A percentile compares a stretch with the other conserved stretches of the same genome.
phyloP scores from a whole-genome alignment of 2,888 invertebrate genomes.

The Clivina fossor region DNA sequence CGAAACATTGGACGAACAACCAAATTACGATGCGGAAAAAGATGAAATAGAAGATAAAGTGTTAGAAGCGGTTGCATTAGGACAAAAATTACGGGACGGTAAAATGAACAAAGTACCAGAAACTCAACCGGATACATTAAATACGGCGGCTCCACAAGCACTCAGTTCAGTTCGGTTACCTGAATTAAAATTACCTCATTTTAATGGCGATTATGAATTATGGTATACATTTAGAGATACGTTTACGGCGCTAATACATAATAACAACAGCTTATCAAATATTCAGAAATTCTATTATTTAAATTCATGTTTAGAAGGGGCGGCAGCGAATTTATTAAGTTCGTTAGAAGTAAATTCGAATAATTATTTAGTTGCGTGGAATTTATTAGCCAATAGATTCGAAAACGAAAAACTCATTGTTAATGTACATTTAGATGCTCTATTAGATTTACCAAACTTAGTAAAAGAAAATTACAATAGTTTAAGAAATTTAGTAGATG shows the following conservation, averaged over 20 bases:
- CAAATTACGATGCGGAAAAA: not conserved
- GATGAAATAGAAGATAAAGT: constrained; percentile 3
- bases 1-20: not conserved
- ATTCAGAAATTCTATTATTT: constrained; percentile 13
- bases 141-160: too few species aligned
- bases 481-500: constrained; percentile 24
- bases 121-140: too few species aligned
- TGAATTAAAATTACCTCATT: constrained; percentile 1
- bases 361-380: constrained; percentile 7
- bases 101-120: too few species aligned
- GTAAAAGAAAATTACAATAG: constrained; percentile 19
- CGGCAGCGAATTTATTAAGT: not conserved
- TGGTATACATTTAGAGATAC: constrained; percentile 12
- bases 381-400: not conserved
- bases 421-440: not conserved
- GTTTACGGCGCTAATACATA: constrained; percentile 6
- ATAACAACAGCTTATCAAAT: not conserved
- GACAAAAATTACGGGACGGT: not conserved
- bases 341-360: not conserved
- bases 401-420: constrained; percentile 16
- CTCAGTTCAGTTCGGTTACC: not conserved
- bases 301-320: not conserved
- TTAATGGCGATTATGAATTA: not conserved
- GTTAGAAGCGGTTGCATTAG: not conserved
- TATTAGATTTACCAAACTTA: not conserved